A percentile compares a stretch with the other conserved stretches of the same genome.
phyloP scores from a whole-genome alignment of 2,797 vertebrate species.

The Sandelia bainsii region DNA sequence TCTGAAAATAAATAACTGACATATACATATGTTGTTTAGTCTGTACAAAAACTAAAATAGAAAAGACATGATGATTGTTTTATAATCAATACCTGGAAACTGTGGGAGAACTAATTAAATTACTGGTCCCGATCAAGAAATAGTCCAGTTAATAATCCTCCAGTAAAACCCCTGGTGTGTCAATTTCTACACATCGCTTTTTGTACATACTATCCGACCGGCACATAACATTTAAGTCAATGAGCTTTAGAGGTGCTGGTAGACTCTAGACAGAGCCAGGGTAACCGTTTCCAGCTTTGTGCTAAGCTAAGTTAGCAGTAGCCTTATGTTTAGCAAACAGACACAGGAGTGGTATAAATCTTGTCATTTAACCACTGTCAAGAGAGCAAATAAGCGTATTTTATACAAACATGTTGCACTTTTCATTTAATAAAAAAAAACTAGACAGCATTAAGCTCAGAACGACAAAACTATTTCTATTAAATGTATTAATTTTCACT shows the following conservation, averaged over 20 bases:
- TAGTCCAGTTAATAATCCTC: not conserved
- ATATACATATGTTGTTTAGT: too few species aligned
- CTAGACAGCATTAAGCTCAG: not conserved
- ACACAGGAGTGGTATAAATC: not conserved
- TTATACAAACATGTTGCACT: not conserved
- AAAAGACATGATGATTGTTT: too few species aligned
- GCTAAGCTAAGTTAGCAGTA: slow-evolving; percentile 1
- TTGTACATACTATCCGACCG: not conserved
- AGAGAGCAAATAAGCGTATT: not conserved
- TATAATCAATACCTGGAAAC: too few species aligned
- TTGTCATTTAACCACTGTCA: not conserved
- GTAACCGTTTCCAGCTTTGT: not conserved
- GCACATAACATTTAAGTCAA: not conserved
- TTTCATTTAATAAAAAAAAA: not conserved
- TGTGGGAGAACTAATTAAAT: not conserved
- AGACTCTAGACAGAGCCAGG: not conserved
- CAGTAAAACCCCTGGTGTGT: not conserved
- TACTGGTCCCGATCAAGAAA: not conserved
- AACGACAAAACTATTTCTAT: slow-evolving; percentile 4
- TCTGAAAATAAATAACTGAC: too few species aligned
- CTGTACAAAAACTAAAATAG: too few species aligned
- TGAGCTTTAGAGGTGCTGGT: not conserved
- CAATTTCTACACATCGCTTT: not conserved
- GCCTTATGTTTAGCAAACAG: not conserved
- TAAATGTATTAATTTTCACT: slow-evolving; percentile 25